Conservation (phyloP, 2,888 invertebrate species). For the Habroteleia sp. region DNA sequence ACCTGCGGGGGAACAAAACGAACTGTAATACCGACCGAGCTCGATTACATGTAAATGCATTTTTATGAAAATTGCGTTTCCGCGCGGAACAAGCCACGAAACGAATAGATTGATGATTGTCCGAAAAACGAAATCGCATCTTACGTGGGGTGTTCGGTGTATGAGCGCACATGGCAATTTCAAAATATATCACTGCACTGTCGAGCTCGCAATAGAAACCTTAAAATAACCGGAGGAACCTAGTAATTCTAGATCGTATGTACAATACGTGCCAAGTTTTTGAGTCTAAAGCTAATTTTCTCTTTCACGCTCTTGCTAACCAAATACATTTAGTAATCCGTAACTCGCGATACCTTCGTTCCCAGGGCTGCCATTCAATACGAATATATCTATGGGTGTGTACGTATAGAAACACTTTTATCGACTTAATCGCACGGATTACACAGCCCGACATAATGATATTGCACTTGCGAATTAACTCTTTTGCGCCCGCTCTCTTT, state of each 20-base stretch:
- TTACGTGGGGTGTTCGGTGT: constrained; percentile 20
- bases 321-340: constrained; percentile 49
- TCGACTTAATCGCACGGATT: constrained; percentile 6
- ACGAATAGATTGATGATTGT: constrained; percentile 35
- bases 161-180: constrained; percentile 58
- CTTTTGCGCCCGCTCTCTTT: constrained; percentile 7
- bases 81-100: neutral
- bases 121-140: constrained; percentile 35
- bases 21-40: too few relatives aligned
- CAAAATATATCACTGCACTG: constrained; percentile 53
- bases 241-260: constrained; percentile 70
- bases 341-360: constrained; percentile 34
- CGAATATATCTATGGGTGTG: constrained; percentile 1
- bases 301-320: constrained; percentile 48
- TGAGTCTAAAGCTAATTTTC: constrained; percentile 63
- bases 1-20: too few relatives aligned
- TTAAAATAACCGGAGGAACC: constrained; percentile 65
- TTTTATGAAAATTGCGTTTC: constrained; percentile 24
- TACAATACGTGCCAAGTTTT: constrained; percentile 72
- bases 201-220: constrained; percentile 64
- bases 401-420: constrained; percentile 3
- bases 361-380: constrained; percentile 40
- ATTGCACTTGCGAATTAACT: constrained; percentile 13
- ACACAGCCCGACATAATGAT: constrained; percentile 6
- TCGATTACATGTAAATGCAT: constrained; percentile 33